A percentile compares a stretch with the other conserved stretches of the same genome.
Conservation (phyloP, 1,140 invertebrate species). For the Dendroctonus ponderosae region DNA sequence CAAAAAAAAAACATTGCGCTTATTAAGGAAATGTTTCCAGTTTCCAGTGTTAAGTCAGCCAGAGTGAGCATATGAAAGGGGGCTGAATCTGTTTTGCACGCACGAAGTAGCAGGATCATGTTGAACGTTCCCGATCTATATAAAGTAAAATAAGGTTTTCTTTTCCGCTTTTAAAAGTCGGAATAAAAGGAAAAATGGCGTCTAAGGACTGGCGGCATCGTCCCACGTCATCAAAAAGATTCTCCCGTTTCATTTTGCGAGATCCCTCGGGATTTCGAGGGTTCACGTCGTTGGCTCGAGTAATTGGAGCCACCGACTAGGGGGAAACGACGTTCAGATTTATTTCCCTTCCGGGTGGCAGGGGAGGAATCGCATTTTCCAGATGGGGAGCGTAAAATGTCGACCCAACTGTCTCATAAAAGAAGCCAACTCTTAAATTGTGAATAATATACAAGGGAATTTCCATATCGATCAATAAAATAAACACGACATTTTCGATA, state of each 20-base stretch:
- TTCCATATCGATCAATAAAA: no score
- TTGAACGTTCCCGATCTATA: no score
- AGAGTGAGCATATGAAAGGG: no score
- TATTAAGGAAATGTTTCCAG: no score
- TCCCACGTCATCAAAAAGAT: constrained; percentile 24
- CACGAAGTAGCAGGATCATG: no score
- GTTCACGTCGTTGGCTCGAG: constrained; percentile 30
- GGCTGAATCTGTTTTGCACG: no score
- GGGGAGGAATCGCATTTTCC: constrained; percentile 20
- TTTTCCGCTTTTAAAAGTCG: constrained; percentile 3
- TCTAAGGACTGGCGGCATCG: constrained; percentile 23
- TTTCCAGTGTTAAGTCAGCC: no score
- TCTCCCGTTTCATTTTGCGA: constrained; percentile 23
- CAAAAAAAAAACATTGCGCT: no score
- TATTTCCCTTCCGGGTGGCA: constrained; percentile 28
- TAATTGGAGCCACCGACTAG: constrained; percentile 23
- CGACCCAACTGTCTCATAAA: not conserved
- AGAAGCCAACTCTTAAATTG: no score
- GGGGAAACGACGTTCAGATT: constrained; percentile 20
- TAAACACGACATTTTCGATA: no score
- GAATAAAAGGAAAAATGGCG: constrained; percentile 21
- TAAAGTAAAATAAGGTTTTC: constrained; percentile 9
- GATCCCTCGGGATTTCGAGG: constrained; percentile 26
- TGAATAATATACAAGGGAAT: no score
- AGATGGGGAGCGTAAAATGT: constrained; percentile 17